A percentile compares a stretch with the other conserved stretches of the same genome.
phyloP scores from a whole-genome alignment of 1,140 invertebrate genomes.

The Antheraea pernyi region DNA sequence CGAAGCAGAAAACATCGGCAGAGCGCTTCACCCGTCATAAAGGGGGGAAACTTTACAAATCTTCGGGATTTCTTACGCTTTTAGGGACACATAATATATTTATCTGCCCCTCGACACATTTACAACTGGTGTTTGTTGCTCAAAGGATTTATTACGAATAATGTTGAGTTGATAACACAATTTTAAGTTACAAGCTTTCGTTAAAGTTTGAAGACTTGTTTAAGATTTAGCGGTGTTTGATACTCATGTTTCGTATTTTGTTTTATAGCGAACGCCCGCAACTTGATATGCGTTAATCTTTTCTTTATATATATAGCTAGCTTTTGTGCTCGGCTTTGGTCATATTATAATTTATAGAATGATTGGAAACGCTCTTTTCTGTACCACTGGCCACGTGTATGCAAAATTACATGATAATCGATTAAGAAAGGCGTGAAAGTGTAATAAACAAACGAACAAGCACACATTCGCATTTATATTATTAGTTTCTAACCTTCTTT shows the following conservation, averaged over 20 bases:
- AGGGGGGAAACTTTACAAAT: slow-evolving; percentile 77
- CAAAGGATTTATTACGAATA: slow-evolving; percentile 55
- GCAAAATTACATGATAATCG: no score
- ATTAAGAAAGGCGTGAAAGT: no score
- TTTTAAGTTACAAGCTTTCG: slow-evolving; percentile 25
- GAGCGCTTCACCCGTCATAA: slow-evolving; percentile 68
- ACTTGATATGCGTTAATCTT: neutral
- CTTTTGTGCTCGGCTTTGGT: no score
- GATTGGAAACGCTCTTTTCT: no score
- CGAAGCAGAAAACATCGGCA: slow-evolving; percentile 69
- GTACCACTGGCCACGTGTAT: no score
- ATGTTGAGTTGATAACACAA: slow-evolving; percentile 52
- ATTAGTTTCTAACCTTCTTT: no score
- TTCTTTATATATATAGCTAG: no score
- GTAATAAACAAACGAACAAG: no score
- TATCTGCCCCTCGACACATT: slow-evolving; percentile 75
- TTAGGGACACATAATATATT: slow-evolving; percentile 75
- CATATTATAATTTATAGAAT: no score
- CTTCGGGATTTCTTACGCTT: slow-evolving; percentile 75
- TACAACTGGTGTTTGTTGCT: slow-evolving; percentile 66
- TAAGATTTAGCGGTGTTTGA: slow-evolving; percentile 12
- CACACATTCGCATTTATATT: no score
- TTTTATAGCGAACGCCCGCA: no score
- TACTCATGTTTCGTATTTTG: no score
- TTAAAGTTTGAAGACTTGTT: slow-evolving; percentile 15